A percentile compares a stretch with the other conserved stretches of the same genome.
Conservation (phyloP, 1,140 invertebrate species). For the Pogonognathellus flavescens region DNA sequence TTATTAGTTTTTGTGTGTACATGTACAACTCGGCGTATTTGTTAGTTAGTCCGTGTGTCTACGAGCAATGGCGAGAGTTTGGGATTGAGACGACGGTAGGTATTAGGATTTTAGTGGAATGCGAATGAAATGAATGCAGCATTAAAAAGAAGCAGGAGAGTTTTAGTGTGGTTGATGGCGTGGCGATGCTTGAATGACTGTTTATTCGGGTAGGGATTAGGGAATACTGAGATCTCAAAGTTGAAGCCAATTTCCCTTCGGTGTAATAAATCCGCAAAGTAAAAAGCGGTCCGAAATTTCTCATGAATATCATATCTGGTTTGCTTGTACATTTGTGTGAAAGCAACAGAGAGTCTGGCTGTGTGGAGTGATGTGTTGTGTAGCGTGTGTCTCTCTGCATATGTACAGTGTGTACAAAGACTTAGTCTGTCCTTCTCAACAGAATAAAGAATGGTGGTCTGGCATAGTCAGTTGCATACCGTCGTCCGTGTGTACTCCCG, state of each 20-base stretch:
- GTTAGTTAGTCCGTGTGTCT: not conserved
- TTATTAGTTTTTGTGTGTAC: no score
- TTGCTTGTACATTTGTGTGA: conserved; percentile 53
- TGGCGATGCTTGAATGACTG: conserved; percentile 52
- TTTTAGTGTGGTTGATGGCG: conserved; percentile 49
- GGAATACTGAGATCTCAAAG: conserved; percentile 49
- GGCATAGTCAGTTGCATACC: not conserved
- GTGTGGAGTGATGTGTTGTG: not conserved
- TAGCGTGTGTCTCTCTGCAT: not conserved
- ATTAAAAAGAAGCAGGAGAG: conserved; percentile 2
- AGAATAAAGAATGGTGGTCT: not conserved
- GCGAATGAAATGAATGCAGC: not conserved
- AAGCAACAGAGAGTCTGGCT: conserved; percentile 28
- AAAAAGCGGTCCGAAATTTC: conserved; percentile 65
- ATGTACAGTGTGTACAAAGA: conserved; percentile 14
- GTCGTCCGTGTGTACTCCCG: not conserved
- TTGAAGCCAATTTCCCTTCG: conserved; percentile 64
- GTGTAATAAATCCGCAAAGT: conserved; percentile 66
- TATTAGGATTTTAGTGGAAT: not conserved
- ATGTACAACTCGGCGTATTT: not conserved
- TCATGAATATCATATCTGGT: conserved; percentile 66
- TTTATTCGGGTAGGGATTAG: conserved; percentile 56
- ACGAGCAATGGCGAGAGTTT: not conserved
- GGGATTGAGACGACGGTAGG: not conserved
- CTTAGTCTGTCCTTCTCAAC: no score